Evolutionary conservation across 2,113 vertebrate species (phyloP).

Genomic region (Perca fluviatilis): DNA sequence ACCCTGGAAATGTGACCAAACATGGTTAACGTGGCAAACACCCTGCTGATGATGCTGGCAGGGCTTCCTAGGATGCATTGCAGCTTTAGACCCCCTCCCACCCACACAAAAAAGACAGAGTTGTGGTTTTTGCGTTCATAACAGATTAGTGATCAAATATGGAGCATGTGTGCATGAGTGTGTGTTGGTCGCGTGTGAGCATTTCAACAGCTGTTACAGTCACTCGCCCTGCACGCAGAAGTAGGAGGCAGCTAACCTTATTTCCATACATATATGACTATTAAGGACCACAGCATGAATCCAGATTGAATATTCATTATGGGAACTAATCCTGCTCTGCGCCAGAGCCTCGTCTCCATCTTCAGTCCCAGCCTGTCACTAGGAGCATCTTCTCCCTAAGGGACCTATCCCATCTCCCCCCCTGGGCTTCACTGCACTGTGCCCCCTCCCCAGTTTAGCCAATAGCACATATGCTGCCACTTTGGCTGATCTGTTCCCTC

Average conservation of each 20-base stretch:
- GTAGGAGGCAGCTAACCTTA: not conserved
- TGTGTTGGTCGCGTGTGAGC: not conserved
- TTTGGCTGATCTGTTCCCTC: slow-evolving; percentile 31
- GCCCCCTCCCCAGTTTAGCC: not conserved
- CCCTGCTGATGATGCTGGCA: not conserved
- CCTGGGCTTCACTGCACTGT: not conserved
- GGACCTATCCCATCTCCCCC: slow-evolving; percentile 9
- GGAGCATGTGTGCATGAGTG: too few species aligned
- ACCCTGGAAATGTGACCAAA: not conserved
- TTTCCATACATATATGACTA: slow-evolving; percentile 49
- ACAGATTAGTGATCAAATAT: not conserved
- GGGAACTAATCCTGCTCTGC: slow-evolving; percentile 34
- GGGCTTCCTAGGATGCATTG: not conserved
- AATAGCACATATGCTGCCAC: slow-evolving; percentile 35
- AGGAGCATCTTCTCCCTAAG: slow-evolving; percentile 9
- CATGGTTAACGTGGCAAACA: not conserved
- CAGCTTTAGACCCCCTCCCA: not conserved
- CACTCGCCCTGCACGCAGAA: not conserved
- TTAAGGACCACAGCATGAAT: slow-evolving; percentile 43
- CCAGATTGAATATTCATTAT: slow-evolving; percentile 57
- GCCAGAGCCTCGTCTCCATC: not conserved
- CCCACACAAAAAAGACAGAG: not conserved
- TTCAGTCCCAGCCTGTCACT: slow-evolving; percentile 22
- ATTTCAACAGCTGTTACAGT: slow-evolving; percentile 2
- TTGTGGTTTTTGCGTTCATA: not conserved